A percentile compares a stretch with the other conserved stretches of the same genome.
Evolutionary conservation across 2,113 vertebrate genomes (phyloP).

Genomic region (Oostethus manadensis): DNA sequence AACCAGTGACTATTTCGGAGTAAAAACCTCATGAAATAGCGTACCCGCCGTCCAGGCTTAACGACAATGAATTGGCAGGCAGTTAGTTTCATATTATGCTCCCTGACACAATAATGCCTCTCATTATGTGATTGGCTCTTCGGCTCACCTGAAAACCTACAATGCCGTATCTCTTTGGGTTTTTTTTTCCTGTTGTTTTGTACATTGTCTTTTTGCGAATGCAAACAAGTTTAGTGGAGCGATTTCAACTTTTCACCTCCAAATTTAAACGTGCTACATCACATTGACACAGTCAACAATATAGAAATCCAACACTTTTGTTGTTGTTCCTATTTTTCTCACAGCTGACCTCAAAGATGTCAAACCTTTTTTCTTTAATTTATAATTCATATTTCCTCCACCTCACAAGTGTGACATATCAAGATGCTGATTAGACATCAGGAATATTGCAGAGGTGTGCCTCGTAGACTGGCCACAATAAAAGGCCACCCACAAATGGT

Average conservation of each 20-base stretch:
- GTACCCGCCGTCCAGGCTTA: background rate
- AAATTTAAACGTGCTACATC: too few species aligned
- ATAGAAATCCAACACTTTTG: too few species aligned
- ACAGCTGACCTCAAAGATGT: too few species aligned
- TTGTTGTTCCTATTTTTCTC: too few species aligned
- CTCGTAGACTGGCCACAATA: too few species aligned
- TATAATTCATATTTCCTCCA: too few species aligned
- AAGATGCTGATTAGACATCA: too few species aligned
- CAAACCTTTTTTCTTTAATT: too few species aligned
- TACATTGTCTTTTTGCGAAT: background rate
- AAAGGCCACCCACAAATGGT: too few species aligned
- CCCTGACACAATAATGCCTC: background rate
- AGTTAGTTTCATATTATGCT: background rate
- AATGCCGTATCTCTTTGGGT: background rate
- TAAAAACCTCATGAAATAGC: background rate
- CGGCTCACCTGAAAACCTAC: background rate
- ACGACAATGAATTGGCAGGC: background rate
- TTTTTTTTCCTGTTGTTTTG: background rate
- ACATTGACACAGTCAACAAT: too few species aligned
- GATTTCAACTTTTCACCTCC: constrained; percentile 1
- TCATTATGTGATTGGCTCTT: background rate
- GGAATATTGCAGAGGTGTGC: too few species aligned
- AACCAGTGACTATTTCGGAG: background rate
- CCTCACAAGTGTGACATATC: too few species aligned
- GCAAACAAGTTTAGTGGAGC: background rate